Base-by-base conservation (phyloP, 2,797 vertebrate species). In the Australoheros facetus region DNA sequence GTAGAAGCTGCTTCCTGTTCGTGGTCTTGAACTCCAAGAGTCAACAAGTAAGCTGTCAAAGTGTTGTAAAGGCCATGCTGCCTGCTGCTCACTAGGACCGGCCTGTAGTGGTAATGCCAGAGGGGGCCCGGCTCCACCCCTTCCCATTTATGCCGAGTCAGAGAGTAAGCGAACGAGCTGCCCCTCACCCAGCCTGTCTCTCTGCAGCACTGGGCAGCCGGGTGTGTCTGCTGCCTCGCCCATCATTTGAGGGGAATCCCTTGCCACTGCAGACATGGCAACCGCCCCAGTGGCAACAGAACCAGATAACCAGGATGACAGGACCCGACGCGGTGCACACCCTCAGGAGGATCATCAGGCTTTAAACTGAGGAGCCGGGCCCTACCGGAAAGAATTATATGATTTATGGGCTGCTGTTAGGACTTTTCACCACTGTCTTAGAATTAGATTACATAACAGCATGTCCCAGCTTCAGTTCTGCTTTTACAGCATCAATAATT, bases 161-260 rank as follows among this genome's bases (percentile, higher is more conserved):
- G 91, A 91, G 80, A 64, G 83, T 28, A 23, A 66, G 62, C 53
- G 87, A 73, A 73, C 85, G 84, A 76, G 75, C 88, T 88, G 87
- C 85, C 89, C 88, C 90, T 87, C 87, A 85, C 86, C 82, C 88
- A 88, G 88, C 81, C 85, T 75, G 84, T 88, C 80, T 89, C 91
- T 90, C 92, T 94, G 94, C 94, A 93, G 93, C 90, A 92, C 84
- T 76, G 87, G 90, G 84, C 90, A 92, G 82, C 34, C 83, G 94
- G 93, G 94, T 93, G 94, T 94, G 95, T 94, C 93, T 88, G 84
- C 84, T 85, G 93, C 94, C 93, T 93, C 93, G 89, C 93, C 94
- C 93, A 85, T 91, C 85, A 39, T 80, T 88, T 79, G 17, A 89
- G 88, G 90, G 91, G 93, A 94, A 94, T 93, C 92, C 93, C 93